Conservation (phyloP, 2,888 invertebrate species). For the Isoperla grammatica region DNA sequence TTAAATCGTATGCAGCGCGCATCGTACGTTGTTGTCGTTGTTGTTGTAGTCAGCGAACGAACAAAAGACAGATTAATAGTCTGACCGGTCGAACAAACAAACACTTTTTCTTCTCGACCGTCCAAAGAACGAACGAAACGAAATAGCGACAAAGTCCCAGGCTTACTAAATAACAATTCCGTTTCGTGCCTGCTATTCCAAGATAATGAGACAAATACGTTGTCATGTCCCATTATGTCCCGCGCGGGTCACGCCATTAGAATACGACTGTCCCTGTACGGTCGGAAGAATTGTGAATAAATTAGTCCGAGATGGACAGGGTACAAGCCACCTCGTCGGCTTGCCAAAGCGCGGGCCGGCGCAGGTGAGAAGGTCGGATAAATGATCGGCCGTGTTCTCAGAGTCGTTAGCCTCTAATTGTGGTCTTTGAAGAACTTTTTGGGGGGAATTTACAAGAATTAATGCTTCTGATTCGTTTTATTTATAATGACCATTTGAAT, state of each 20-base stretch:
- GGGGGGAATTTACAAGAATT: no score
- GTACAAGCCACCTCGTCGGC: slow-evolving; percentile 1
- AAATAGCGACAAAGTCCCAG: background rate
- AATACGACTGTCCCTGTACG: background rate
- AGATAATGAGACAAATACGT: slow-evolving; percentile 19
- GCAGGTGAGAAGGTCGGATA: no score
- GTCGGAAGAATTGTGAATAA: slow-evolving; percentile 13
- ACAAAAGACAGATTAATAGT: no score
- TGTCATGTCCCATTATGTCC: slow-evolving; percentile 13
- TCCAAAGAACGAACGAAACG: background rate
- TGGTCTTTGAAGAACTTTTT: no score
- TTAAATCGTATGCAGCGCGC: background rate
- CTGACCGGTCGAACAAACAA: background rate
- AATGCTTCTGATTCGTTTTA: no score
- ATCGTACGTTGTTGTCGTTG: no score
- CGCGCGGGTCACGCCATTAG: background rate
- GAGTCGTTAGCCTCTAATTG: no score
- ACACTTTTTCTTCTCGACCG: background rate
- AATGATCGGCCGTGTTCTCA: no score
- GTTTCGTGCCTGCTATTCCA: background rate
- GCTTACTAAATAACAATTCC: background rate
- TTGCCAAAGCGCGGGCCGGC: no score
- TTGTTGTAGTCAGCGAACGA: no score
- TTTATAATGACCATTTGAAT: no score
- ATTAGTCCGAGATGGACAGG: background rate